A percentile compares a stretch with the other conserved stretches of the same genome.
phyloP scores from a whole-genome alignment of 1,140 invertebrate species.

The Panagrolaimus sp. region DNA sequence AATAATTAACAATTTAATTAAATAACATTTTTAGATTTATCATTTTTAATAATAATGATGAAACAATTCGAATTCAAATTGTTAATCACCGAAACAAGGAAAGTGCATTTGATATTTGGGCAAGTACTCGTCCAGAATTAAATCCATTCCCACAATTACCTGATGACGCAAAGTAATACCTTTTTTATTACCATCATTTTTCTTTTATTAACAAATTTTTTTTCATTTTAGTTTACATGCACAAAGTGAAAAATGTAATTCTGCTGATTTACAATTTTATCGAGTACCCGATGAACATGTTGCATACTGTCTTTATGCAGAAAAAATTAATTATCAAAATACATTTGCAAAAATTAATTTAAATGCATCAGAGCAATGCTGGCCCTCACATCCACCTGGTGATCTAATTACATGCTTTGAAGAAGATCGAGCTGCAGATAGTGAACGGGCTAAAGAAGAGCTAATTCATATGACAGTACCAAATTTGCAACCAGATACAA shows the following conservation, averaged over 20 bases:
- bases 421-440: constrained; percentile 6
- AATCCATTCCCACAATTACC: constrained; percentile 8
- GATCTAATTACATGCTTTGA: constrained; percentile 7
- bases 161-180: constrained; percentile 2
- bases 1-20: not conserved
- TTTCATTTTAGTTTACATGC: constrained; percentile 15
- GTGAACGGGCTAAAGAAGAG: constrained; percentile 8
- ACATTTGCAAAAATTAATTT: not conserved
- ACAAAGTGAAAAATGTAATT: constrained; percentile 8
- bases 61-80: constrained; percentile 11
- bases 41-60: constrained; percentile 8
- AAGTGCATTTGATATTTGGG: constrained; percentile 9
- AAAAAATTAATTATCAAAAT: constrained; percentile 1
- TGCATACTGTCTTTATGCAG: constrained; percentile 4
- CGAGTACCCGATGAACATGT: constrained; percentile 8
- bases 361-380: constrained; percentile 11
- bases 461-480: constrained; percentile 10
- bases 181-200: not conserved
- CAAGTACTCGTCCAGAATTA: constrained; percentile 2
- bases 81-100: constrained; percentile 4
- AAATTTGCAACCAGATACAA: not conserved
- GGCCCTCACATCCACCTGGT: not conserved
- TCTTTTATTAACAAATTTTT: not conserved
- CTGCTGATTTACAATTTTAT: constrained; percentile 10
- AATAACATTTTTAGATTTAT: not conserved